Conservation (phyloP, 2,888 invertebrate genomes). For the Drosophila bunnanda region DNA sequence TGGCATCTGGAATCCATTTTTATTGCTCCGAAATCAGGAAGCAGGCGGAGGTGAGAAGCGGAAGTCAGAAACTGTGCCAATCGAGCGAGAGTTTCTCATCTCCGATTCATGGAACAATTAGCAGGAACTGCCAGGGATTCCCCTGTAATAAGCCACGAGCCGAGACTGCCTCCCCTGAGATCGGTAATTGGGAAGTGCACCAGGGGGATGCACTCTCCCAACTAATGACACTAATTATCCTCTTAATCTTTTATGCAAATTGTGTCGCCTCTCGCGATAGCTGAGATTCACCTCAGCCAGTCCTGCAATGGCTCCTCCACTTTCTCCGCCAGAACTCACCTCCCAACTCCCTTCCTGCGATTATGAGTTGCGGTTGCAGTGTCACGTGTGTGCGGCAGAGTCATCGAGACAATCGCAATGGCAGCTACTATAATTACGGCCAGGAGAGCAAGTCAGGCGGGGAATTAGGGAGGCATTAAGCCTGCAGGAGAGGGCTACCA, state of each 20-base stretch:
- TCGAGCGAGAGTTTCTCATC: conserved; percentile 47
- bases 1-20: conserved; percentile 45
- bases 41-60: conserved; percentile 1
- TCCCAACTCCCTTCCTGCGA: not conserved
- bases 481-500: not conserved
- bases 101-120: conserved; percentile 53
- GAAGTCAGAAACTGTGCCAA: conserved; percentile 64
- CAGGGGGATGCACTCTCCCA: conserved; percentile 36
- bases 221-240: conserved; percentile 78
- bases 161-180: conserved; percentile 24
- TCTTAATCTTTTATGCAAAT: conserved; percentile 77
- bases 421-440: conserved; percentile 73
- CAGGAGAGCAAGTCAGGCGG: conserved; percentile 5
- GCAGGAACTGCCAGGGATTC: conserved; percentile 29
- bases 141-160: conserved; percentile 27
- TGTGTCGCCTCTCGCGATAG: conserved; percentile 43
- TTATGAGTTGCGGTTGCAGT: conserved; percentile 58
- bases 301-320: not conserved
- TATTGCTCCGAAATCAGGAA: conserved; percentile 28
- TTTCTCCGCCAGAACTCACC: not conserved
- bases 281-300: conserved; percentile 13
- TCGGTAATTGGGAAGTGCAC: not conserved
- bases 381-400: conserved; percentile 65
- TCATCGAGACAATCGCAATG: conserved; percentile 74
- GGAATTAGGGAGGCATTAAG: conserved; percentile 4